Percentiles rank a stretch among this genome's conserved stretches.
Conservation (phyloP, 2,888 invertebrate genomes). For the Muschampia plurimacula region DNA sequence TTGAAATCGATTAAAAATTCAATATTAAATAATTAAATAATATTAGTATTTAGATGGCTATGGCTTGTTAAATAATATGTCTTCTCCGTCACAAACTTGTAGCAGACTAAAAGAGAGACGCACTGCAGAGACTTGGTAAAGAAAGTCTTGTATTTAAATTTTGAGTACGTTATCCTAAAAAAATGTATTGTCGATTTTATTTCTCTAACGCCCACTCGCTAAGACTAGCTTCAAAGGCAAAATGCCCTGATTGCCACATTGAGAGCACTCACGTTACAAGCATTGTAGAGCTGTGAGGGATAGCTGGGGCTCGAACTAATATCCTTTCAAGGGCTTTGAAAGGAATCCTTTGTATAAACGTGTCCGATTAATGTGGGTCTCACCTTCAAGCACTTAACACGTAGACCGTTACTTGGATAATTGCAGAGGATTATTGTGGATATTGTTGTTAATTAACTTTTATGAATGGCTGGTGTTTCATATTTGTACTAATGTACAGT, state of each 20-base stretch:
- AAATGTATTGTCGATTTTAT: neutral
- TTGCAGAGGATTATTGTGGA: neutral
- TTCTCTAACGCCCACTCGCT: neutral
- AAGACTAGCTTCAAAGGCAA: slow-evolving; percentile 2
- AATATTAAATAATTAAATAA: too few relatives aligned
- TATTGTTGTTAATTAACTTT: neutral
- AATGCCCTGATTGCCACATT: slow-evolving; percentile 34
- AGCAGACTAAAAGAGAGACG: neutral
- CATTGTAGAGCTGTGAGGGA: slow-evolving; percentile 32
- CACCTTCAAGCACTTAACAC: slow-evolving; percentile 21
- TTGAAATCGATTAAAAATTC: too few relatives aligned
- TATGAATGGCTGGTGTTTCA: too few relatives aligned
- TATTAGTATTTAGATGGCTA: neutral
- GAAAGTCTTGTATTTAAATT: neutral
- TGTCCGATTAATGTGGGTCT: slow-evolving; percentile 41
- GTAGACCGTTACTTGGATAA: slow-evolving; percentile 1
- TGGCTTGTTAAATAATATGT: neutral
- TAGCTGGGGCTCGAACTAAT: slow-evolving; percentile 44
- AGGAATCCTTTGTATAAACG: slow-evolving; percentile 40
- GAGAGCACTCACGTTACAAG: slow-evolving; percentile 33
- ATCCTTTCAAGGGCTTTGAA: slow-evolving; percentile 39
- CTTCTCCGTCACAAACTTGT: too few relatives aligned
- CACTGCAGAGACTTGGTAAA: neutral
- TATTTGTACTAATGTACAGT: too few relatives aligned
- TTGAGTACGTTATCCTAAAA: neutral